Conservation (phyloP, 1,140 invertebrate species). For the Aphelenchoides avenae region DNA sequence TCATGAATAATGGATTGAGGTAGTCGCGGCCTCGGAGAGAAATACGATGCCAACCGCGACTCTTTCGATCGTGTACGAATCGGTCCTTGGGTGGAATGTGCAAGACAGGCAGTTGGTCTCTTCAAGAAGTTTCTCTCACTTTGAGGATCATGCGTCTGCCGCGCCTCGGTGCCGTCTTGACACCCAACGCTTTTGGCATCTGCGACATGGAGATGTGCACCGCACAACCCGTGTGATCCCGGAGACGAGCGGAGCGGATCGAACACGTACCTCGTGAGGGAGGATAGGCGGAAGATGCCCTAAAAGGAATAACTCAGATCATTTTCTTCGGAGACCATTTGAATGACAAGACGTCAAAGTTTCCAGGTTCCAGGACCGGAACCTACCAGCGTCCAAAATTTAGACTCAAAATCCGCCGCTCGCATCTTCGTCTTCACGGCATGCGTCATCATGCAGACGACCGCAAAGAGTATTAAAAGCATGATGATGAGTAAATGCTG, state of each 20-base stretch:
- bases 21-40: constrained; percentile 60
- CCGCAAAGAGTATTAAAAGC: constrained; percentile 55
- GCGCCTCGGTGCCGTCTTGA: constrained; percentile 43
- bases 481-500: too few relatives aligned
- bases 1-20: constrained; percentile 62
- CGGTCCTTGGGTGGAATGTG: constrained; percentile 57
- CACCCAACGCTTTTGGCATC: constrained; percentile 53
- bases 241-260: constrained; percentile 56
- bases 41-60: constrained; percentile 60
- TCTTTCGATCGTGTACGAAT: constrained; percentile 60
- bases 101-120: neutral
- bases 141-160: constrained; percentile 53
- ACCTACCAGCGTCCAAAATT: too few relatives aligned
- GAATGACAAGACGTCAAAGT: too few relatives aligned
- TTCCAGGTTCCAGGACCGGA: too few relatives aligned
- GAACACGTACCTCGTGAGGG: constrained; percentile 55
- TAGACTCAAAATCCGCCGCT: constrained; percentile 1
- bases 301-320: constrained; percentile 22
- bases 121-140: constrained; percentile 18
- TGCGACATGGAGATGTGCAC: constrained; percentile 55
- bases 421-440: constrained; percentile 22
- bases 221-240: constrained; percentile 58
- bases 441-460: constrained; percentile 56
- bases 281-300: constrained; percentile 53
- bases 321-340: constrained; percentile 23